phyloP scores from a whole-genome alignment of 2,888 invertebrate genomes.

The Julus scandinavius region DNA sequence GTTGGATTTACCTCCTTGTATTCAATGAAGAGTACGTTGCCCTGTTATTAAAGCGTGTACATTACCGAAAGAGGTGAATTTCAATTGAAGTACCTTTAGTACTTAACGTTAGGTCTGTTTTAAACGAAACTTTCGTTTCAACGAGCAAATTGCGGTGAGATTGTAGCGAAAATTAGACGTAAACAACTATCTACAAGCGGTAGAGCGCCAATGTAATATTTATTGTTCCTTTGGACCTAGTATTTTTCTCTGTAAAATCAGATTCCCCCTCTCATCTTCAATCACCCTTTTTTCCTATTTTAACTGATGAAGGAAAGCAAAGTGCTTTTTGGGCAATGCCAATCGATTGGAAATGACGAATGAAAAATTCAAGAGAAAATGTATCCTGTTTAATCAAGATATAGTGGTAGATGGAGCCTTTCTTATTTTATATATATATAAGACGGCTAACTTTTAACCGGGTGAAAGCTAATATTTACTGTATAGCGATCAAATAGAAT shows the following conservation, averaged over 20 bases:
- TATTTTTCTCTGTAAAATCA: background rate
- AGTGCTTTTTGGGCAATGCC: conserved; percentile 39
- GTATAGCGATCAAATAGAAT: background rate
- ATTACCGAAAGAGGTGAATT: background rate
- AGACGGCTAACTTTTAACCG: background rate
- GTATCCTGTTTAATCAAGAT: conserved; percentile 8
- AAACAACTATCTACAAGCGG: conserved; percentile 31
- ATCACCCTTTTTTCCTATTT: background rate
- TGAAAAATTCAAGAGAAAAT: conserved; percentile 45
- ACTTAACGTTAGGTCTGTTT: background rate
- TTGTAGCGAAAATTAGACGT: conserved; percentile 15
- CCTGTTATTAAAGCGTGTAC: background rate
- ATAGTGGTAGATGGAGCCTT: background rate
- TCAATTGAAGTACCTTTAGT: conserved; percentile 31
- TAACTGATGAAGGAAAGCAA: conserved; percentile 15
- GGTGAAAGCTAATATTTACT: conserved; percentile 13
- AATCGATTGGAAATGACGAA: conserved; percentile 43
- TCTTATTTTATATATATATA: background rate
- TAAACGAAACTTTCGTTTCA: conserved; percentile 17
- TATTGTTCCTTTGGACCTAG: conserved; percentile 25
- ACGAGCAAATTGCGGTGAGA: conserved; percentile 32
- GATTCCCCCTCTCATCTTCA: background rate
- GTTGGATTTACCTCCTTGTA: background rate
- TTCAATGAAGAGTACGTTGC: background rate
- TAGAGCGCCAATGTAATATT: conserved; percentile 14